Conservation (phyloP, 2,888 invertebrate genomes). For the Agrilus biguttatus region DNA sequence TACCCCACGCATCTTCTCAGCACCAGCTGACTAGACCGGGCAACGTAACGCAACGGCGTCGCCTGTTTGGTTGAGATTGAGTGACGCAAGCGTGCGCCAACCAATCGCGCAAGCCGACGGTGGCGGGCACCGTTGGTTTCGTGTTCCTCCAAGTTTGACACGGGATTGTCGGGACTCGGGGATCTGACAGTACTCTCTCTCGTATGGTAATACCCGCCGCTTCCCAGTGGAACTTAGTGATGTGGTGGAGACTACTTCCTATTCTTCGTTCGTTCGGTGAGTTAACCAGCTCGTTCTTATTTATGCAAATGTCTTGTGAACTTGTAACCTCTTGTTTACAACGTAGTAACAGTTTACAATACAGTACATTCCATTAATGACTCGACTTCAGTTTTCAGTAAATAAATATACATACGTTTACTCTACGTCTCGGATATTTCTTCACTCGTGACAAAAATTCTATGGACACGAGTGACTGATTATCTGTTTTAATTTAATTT, state of each 20-base stretch:
- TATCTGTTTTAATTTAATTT: neutral
- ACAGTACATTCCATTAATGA: no score
- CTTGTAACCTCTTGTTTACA: slow-evolving; percentile 7
- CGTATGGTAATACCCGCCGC: slow-evolving; percentile 25
- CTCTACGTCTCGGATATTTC: slow-evolving; percentile 3
- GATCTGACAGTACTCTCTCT: slow-evolving; percentile 15
- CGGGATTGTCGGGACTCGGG: slow-evolving; percentile 24
- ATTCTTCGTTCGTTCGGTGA: slow-evolving; percentile 11
- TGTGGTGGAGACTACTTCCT: slow-evolving; percentile 5
- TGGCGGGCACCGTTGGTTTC: slow-evolving; percentile 24
- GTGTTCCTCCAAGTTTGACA: slow-evolving; percentile 30
- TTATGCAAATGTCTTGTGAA: slow-evolving; percentile 9
- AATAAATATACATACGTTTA: slow-evolving; percentile 1
- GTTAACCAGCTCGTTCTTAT: slow-evolving; percentile 6
- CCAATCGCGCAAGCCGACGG: slow-evolving; percentile 14
- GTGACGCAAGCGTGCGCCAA: neutral
- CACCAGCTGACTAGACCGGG: slow-evolving; percentile 28
- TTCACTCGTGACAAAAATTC: slow-evolving; percentile 10
- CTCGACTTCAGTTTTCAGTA: neutral
- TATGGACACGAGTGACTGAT: slow-evolving; percentile 11
- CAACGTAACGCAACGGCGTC: no score
- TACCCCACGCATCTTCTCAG: slow-evolving; percentile 27
- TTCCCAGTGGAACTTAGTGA: slow-evolving; percentile 9
- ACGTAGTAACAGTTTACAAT: neutral
- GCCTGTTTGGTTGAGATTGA: no score